Evolutionary conservation across 2,888 invertebrate genomes (phyloP), one percentile per base, ranked within the genome.

Genomic region (Iphiclides podalirius): DNA sequence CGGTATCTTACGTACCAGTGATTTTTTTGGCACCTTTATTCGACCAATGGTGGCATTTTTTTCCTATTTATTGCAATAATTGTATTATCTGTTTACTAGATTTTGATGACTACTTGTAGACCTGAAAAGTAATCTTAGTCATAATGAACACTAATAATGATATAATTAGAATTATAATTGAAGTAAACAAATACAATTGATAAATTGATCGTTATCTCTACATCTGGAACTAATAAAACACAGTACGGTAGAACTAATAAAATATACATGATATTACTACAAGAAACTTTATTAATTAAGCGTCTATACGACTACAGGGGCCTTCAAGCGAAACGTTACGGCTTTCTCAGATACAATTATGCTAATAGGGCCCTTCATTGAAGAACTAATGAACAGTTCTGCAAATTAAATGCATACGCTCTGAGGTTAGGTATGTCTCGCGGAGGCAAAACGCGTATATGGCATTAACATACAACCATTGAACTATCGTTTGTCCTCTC

Each of bases 401-500:
- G 33, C 31, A 45, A 31, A 44, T 44, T 23, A 17, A 38, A 20
- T 34, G 40, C 44, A 51, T 34, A 13, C 15, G 31, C 17, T 26
- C 20, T 11, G 8, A 12, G n/a, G 17, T 11, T n/a, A 48, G 14
- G 28, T 44, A 40, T 12, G 31, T 50, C 15, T 43, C 37, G n/a
- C n/a, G n/a, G n/a, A n/a, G n/a, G n/a, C n/a, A n/a, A n/a, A n/a
- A n/a, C n/a, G n/a, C 14, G 23, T 38, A 16, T 49, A 38, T 16
- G 4, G 34, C 36, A 45, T 50, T 44, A 40, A 50, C 50, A 51
- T 51, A 51, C 41, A 41, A 51, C 45, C 41, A 51, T 41, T 57
- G 55, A 60, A 61, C 59, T 59, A 54, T 58, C 50, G 52, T 45
- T 41, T 35, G 44, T 36, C 39, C n/a, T n/a, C n/a, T n/a, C n/a